Base-by-base conservation (phyloP, 2,888 invertebrate genomes). In the Drosophila affinis region DNA sequence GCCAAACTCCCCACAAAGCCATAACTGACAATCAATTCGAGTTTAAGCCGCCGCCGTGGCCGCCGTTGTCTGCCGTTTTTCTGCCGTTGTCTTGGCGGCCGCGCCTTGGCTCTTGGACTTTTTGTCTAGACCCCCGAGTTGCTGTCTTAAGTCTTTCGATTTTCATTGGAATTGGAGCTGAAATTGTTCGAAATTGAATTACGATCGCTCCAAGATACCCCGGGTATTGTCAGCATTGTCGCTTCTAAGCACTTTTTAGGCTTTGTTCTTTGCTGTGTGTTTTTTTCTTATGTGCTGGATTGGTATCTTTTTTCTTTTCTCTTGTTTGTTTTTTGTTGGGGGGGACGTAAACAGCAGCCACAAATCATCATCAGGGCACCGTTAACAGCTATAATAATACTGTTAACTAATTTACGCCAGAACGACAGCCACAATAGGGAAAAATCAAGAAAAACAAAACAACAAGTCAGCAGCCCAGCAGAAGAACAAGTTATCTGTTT, bases 401-500 rank as follows among this genome's bases (percentile, higher is more conserved):
- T 76, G 85, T 85, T 85, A 85, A 86, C 88, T 88, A 88, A 86
- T 85, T 88, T 85, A 78, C 80, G 75, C 72, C 63, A 65, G 59
- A 65, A 57, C 55, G 18, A 53, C 44, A 61, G 48, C 56, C 59
- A 60, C 44, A 55, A 67, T 12, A 52, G 53, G 69, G 57, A 53
- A 81, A 67, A 52, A 51, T 60, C 32, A 32, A 55, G 70, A 45
- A 72, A 75, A 57, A 80, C 53, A 76, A 87, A 81, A 70, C 63
- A 72, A 69, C 82, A 62, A 87, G 86, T 84, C 88, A 87, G 75
- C 58, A 7, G 39, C 39, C 39, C 39, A 39, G 39, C 6, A 2
- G 14, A 55, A 56, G 58, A 68, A 67, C 48, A 55, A 56, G 58
- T 63, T 67, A 73, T 60, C 65, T 58, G 45, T 71, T 70, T 62